Evolutionary conservation across 1,140 invertebrate species (phyloP), one percentile per base, ranked within the genome.

Genomic region (Trachymyrmex septentrionalis): DNA sequence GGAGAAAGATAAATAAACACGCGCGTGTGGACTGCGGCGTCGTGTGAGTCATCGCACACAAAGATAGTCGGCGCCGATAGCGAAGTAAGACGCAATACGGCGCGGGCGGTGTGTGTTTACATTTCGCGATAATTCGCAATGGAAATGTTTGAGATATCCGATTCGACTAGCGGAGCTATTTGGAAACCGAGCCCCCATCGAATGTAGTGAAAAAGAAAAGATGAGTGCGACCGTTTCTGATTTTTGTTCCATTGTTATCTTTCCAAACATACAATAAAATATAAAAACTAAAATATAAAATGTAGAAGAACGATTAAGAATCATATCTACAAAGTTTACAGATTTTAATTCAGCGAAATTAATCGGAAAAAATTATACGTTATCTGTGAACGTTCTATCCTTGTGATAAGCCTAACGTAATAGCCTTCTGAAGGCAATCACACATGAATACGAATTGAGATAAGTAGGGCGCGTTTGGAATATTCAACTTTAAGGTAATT

Each of bases 51-150:
- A 73, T 16, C 9, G 14, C 53, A 30, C 21, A 19, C 14, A 6
- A 82, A 55, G 66, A 71, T 72, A 82, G 34, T 19, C 7, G 14
- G 21, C 34, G 6, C 4, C 27, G 64, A 81, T 71, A 81, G 34
- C 21, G 50, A 86, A 86, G 38, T 86, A 48, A 80, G 34, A 67
- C 75, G 84, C 61, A 81, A 50, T 86, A 81, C 14, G 30, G 30
- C 30, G 30, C 27, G 27, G 27, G 38, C 38, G 34, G 7, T 50
- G 24, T 44, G 0, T 53, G 53, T 3, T 1, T 67, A 2, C 7
- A 30, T 24, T 34, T 24, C 64, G 14, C 30, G 61, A 64, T 55
- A 63, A 85, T 64, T 27, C 14, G n/a, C n/a, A 24, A 64, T 4
- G 27, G 9, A 64, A 24, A 38, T 21, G n/a, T 16, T 1, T 30